phyloP scores from a whole-genome alignment of 2,888 invertebrate species.

The Acanthosepion lycidas region DNA sequence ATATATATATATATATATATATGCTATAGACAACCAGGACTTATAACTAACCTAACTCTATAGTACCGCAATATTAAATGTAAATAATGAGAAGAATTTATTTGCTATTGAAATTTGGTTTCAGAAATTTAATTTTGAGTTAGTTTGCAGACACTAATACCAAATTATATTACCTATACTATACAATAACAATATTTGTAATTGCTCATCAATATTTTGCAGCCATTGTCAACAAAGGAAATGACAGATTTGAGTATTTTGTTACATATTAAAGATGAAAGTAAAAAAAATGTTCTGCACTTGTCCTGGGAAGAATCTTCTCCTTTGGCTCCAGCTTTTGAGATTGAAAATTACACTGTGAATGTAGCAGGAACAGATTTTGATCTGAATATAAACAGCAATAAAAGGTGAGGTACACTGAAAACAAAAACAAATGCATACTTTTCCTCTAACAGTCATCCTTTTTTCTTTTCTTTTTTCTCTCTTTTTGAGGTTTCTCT shows the following conservation, averaged over 20 bases:
- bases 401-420: constrained; percentile 67
- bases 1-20: constrained; percentile 39
- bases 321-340: constrained; percentile 64
- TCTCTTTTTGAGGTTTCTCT: not conserved
- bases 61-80: no score
- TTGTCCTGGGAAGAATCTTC: constrained; percentile 68
- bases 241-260: constrained; percentile 64
- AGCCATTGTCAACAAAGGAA: constrained; percentile 71
- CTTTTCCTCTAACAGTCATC: not conserved
- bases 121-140: no score
- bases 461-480: not conserved
- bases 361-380: constrained; percentile 72
- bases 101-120: no score
- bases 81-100: no score
- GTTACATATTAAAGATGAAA: constrained; percentile 34
- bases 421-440: not conserved
- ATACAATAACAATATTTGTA: not conserved
- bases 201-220: constrained; percentile 50
- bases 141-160: not conserved
- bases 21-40: not conserved
- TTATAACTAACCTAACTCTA: no score
- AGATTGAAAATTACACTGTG: constrained; percentile 68
- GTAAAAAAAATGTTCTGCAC: constrained; percentile 57
- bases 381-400: constrained; percentile 68
- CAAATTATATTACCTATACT: not conserved